Evolutionary conservation across 2,888 invertebrate genomes (phyloP).

Genomic region (Rhingia campestris): DNA sequence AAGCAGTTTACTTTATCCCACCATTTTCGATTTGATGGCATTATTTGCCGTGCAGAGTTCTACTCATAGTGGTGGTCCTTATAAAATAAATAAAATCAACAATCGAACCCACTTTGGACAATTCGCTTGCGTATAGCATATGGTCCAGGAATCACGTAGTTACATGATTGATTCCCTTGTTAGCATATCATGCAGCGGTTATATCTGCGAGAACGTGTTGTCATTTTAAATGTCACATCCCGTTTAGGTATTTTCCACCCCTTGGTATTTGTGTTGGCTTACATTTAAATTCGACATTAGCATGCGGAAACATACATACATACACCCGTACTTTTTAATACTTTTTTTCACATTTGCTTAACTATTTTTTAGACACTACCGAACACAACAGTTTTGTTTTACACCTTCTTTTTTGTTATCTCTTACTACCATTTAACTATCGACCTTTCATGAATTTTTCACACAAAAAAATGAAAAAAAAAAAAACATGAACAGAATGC

Average conservation of each 20-base stretch:
- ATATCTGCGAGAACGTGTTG: neutral
- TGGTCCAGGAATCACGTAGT: neutral
- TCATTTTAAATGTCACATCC: neutral
- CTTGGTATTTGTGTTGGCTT: neutral
- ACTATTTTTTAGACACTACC: conserved; percentile 10
- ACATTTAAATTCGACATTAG: neutral
- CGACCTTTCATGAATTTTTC: conserved; percentile 22
- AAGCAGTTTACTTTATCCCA: no score
- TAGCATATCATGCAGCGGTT: conserved; percentile 12
- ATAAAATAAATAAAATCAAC: neutral
- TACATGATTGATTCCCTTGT: conserved; percentile 4
- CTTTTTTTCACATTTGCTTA: neutral
- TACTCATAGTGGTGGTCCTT: neutral
- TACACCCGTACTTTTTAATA: neutral
- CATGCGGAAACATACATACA: neutral
- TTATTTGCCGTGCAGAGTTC: no score
- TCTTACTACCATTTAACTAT: conserved; percentile 32
- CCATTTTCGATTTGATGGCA: no score
- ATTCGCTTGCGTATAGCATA: neutral
- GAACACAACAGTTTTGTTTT: conserved; percentile 8
- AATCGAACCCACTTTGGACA: neutral
- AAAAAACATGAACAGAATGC: conserved; percentile 25
- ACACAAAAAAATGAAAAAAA: conserved; percentile 9
- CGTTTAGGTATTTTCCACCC: neutral
- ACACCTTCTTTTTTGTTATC: neutral